phyloP scores from a whole-genome alignment of 2,888 invertebrate genomes.

The Thymelicus sylvestris region DNA sequence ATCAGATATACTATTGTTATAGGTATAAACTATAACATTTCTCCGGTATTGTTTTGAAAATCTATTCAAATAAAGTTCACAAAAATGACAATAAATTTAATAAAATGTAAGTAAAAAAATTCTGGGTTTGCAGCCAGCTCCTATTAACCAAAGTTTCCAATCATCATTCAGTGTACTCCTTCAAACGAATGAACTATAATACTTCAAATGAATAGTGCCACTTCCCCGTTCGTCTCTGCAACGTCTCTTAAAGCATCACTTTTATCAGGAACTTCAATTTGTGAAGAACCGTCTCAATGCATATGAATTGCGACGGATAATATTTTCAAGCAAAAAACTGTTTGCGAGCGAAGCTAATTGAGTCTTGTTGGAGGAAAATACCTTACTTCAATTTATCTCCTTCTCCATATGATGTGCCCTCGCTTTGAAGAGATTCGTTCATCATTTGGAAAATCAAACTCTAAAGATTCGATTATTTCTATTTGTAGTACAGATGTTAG shows the following conservation, averaged over 20 bases:
- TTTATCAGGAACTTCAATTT: conserved; percentile 36
- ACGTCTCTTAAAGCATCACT: conserved; percentile 20
- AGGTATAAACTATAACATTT: too few relatives aligned
- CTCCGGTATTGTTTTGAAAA: too few relatives aligned
- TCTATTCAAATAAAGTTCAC: too few relatives aligned
- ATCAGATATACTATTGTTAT: too few relatives aligned
- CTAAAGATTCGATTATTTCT: too few relatives aligned
- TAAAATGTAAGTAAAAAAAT: too few relatives aligned
- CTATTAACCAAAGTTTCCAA: neutral
- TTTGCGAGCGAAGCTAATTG: conserved; percentile 30
- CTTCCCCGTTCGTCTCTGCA: neutral
- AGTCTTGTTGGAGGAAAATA: conserved; percentile 25
- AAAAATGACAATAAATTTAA: too few relatives aligned
- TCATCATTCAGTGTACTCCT: neutral
- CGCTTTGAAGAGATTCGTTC: neutral
- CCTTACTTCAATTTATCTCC: conserved; percentile 18
- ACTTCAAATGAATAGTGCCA: conserved; percentile 15
- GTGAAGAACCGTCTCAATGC: conserved; percentile 29
- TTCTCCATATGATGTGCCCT: neutral
- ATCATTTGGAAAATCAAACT: neutral
- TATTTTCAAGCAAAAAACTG: conserved; percentile 34
- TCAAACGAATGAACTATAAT: neutral
- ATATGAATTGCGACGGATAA: conserved; percentile 36
- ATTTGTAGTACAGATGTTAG: too few relatives aligned
- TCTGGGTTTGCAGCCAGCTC: neutral